Evolutionary conservation across 1,140 invertebrate species (phyloP).

Genomic region (Parapsyche elsis): DNA sequence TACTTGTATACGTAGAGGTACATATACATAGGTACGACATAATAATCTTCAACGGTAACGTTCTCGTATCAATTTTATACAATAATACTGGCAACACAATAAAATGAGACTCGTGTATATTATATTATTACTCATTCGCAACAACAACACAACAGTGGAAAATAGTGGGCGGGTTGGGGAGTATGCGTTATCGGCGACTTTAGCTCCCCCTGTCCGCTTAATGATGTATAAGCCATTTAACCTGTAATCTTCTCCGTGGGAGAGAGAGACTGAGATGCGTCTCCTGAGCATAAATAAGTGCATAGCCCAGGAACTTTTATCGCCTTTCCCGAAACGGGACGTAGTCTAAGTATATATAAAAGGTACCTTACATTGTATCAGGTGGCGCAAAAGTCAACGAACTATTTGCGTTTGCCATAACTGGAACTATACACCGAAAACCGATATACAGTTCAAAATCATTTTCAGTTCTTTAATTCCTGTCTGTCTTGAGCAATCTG

Average conservation of each 20-base stretch:
- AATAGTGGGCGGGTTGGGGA: neutral
- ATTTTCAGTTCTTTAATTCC: no score
- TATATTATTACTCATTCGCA: neutral
- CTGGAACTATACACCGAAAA: no score
- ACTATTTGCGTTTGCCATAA: no score
- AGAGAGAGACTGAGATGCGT: slow-evolving; percentile 33
- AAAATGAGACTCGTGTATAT: neutral
- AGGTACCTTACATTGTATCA: no score
- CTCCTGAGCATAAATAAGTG: slow-evolving; percentile 35
- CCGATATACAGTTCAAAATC: no score
- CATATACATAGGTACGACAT: no score
- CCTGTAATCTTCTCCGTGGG: slow-evolving; percentile 49
- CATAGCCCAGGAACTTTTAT: slow-evolving; percentile 38
- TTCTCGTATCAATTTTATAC: slow-evolving; percentile 4
- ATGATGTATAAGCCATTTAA: slow-evolving; percentile 56
- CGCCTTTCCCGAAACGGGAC: neutral
- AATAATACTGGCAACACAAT: slow-evolving; percentile 15
- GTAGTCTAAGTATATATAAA: neutral
- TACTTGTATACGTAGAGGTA: neutral
- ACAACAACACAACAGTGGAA: neutral
- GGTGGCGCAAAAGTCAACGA: no score
- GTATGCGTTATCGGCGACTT: neutral
- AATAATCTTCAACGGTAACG: neutral
- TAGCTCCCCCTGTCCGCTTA: slow-evolving; percentile 43
- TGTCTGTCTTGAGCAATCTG: no score